Base-by-base conservation (phyloP, 2,113 vertebrate species). In the Semnornis frantzii region DNA sequence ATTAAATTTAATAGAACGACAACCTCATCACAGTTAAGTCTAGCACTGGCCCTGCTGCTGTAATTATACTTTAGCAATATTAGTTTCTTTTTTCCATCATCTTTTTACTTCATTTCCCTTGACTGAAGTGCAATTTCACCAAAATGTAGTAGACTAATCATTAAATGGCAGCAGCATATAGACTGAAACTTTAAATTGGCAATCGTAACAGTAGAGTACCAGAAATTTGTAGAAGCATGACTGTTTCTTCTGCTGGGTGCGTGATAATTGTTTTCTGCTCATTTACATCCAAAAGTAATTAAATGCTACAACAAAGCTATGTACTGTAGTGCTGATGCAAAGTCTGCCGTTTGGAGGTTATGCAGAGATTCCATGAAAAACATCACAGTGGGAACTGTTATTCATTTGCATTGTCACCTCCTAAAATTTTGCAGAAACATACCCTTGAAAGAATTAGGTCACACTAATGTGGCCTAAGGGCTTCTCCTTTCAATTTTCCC, bases 81-180 rank as follows among this genome's bases (percentile, higher is more conserved):
- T 89, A 48, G 33, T 80, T 92, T 88, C n/a, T 80, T 82, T 89
- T 81, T 50, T 25, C 6, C 27, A 31, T 84, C 72, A 12, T 92
- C 48, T 93, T 90, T 94, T 95, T 93, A 71, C 86, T 94, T 96
- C 73, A 92, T 93, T 96, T 96, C 84, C 85, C 89, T 93, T 93
- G 90, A 88, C 86, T 97, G 88, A 60, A 91, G 54, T 90, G 89
- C 79, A 92, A 83, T 95, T 95, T 93, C 62, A 59, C 86, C 82
- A 85, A 58, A 91, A 94, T 71, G 13, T 71, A 84, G 70, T 48
- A 70, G 65, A 64, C 66, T 87, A 50, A 90, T 89, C 70, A 93
- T 95, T 94, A 92, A 86, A 60, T 95, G 78, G 60, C 90, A 75
- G 75, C 42, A 74, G n/a, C 82, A 46, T 77, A 58, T 70, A 92